Evolutionary conservation across 2,888 invertebrate genomes (phyloP).

Genomic region (Timandra comae): DNA sequence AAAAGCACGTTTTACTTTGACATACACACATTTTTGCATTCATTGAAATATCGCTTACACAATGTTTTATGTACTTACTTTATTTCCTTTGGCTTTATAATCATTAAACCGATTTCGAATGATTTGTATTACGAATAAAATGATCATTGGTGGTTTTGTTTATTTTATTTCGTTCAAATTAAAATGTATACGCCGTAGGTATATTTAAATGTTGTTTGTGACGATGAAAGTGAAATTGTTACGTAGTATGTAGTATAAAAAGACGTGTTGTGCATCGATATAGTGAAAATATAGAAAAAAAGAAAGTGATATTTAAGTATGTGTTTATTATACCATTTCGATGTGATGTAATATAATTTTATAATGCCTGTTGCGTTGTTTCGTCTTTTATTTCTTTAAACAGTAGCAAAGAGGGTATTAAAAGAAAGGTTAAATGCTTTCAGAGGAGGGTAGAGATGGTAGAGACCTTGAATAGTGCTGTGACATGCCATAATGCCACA

Average conservation of each 20-base stretch:
- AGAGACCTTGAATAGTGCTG: neutral
- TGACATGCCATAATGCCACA: conserved; percentile 13
- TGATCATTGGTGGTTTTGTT: neutral
- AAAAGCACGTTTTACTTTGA: conserved; percentile 23
- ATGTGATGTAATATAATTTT: too few relatives aligned
- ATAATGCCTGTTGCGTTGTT: too few relatives aligned
- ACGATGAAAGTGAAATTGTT: conserved; percentile 47
- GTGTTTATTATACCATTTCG: conserved; percentile 8
- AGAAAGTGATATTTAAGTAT: conserved; percentile 14
- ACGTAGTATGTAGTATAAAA: conserved; percentile 26
- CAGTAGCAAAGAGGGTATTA: too few relatives aligned
- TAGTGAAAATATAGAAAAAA: conserved; percentile 33
- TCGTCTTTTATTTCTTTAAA: too few relatives aligned
- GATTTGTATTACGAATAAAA: neutral
- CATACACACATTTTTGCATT: conserved; percentile 3
- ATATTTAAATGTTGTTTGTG: conserved; percentile 33
- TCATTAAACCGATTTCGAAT: too few relatives aligned
- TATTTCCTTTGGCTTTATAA: too few relatives aligned
- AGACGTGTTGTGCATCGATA: conserved; percentile 41
- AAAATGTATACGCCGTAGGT: neutral
- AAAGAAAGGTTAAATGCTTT: too few relatives aligned
- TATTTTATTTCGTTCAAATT: neutral
- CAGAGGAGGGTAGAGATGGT: too few relatives aligned
- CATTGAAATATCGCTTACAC: neutral
- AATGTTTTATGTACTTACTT: too few relatives aligned